Evolutionary conservation across 2,797 vertebrate genomes (phyloP).

Genomic region (Cyprinodon diabolis): DNA sequence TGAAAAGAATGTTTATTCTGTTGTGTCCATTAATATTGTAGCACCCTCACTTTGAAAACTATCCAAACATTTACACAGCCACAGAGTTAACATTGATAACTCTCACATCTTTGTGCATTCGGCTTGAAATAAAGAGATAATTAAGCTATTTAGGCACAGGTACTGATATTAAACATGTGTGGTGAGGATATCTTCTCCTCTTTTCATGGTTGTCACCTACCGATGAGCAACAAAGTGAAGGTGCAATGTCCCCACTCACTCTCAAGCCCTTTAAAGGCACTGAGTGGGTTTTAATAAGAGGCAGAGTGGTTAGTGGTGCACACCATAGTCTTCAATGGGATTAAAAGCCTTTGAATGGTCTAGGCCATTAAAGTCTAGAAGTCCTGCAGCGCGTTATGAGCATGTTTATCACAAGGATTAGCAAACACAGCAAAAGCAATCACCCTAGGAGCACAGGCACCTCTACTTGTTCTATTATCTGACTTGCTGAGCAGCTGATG

Average conservation of each 20-base stretch:
- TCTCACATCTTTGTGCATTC: slow-evolving; percentile 12
- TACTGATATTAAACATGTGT: slow-evolving; percentile 9
- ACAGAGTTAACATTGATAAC: slow-evolving; percentile 17
- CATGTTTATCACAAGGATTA: slow-evolving; percentile 82
- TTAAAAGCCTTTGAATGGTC: slow-evolving; percentile 81
- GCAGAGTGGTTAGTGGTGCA: slow-evolving; percentile 67
- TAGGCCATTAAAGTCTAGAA: slow-evolving; percentile 78
- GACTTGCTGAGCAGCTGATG: slow-evolving; percentile 66
- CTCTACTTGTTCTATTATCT: slow-evolving; percentile 61
- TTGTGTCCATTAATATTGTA: slow-evolving; percentile 21
- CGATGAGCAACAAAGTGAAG: slow-evolving; percentile 53
- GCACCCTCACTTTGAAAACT: slow-evolving; percentile 40
- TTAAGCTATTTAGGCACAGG: slow-evolving; percentile 11
- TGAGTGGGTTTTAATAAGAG: slow-evolving; percentile 79
- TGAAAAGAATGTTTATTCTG: neutral
- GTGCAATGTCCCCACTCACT: slow-evolving; percentile 57
- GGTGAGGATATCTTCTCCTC: slow-evolving; percentile 30
- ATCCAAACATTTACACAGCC: slow-evolving; percentile 43
- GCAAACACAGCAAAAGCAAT: slow-evolving; percentile 60
- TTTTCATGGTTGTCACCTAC: slow-evolving; percentile 34
- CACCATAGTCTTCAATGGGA: slow-evolving; percentile 74
- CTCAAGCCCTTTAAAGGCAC: slow-evolving; percentile 61
- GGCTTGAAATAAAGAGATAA: slow-evolving; percentile 39
- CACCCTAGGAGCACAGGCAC: slow-evolving; percentile 58
- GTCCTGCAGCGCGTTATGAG: slow-evolving; percentile 70